Evolutionary conservation across 1,140 invertebrate genomes (phyloP).

Genomic region (Eufriesea mexicana): DNA sequence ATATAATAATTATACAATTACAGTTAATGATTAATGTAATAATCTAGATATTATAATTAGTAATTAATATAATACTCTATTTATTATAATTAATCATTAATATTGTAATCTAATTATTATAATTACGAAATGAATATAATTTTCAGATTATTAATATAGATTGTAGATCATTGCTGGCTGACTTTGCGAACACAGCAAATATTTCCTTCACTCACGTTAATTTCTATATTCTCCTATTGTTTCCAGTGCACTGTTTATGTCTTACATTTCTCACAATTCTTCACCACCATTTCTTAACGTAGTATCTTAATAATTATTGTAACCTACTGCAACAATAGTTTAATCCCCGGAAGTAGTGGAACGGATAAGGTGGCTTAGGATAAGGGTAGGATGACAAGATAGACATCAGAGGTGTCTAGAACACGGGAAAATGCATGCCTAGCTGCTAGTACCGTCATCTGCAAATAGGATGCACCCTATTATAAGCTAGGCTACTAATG

Average conservation of each 20-base stretch:
- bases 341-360: neutral
- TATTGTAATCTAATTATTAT: too few species aligned
- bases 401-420: neutral
- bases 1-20: too few species aligned
- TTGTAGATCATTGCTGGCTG: too few species aligned
- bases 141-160: too few species aligned
- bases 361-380: too few species aligned
- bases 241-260: slow-evolving; percentile 51
- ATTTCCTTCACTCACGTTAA: slow-evolving; percentile 20
- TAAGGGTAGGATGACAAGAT: neutral
- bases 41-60: too few species aligned
- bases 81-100: too few species aligned
- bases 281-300: slow-evolving; percentile 30
- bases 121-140: too few species aligned
- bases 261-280: slow-evolving; percentile 40
- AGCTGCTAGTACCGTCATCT: neutral
- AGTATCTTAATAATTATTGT: slow-evolving; percentile 52
- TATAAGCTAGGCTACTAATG: neutral
- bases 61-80: too few species aligned
- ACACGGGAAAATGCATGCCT: neutral
- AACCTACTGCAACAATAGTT: slow-evolving; percentile 47
- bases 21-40: too few species aligned
- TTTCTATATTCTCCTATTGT: slow-evolving; percentile 35
- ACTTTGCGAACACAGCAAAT: slow-evolving; percentile 4
- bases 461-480: neutral